Percentiles rank a stretch among this genome's conserved stretches.
phyloP scores from a whole-genome alignment of 2,113 vertebrate genomes.

The Ia io region DNA sequence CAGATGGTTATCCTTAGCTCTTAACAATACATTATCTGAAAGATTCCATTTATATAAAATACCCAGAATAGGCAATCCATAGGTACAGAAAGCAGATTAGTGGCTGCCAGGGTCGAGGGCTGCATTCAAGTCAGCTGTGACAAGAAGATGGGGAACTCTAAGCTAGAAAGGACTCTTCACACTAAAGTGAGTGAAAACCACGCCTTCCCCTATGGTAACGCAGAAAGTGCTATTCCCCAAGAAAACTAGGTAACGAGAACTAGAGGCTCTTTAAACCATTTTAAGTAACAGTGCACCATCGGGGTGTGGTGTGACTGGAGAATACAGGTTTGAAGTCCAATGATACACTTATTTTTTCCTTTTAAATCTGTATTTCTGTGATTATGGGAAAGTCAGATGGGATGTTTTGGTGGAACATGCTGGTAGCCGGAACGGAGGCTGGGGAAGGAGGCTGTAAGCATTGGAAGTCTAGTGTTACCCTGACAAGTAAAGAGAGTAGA shows the following conservation, averaged over 20 bases:
- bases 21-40: neutral
- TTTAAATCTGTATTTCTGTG: neutral
- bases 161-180: neutral
- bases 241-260: neutral
- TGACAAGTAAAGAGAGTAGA: neutral
- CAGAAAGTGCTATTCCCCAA: neutral
- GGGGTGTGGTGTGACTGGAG: neutral
- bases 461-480: neutral
- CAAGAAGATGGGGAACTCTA: neutral
- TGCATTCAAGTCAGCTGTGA: neutral
- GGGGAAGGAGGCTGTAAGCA: neutral
- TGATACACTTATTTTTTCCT: neutral
- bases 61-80: neutral
- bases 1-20: neutral
- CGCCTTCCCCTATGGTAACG: neutral
- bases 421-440: neutral
- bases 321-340: neutral
- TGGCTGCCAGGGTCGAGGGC: neutral
- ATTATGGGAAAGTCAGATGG: neutral
- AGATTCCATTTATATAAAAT: neutral
- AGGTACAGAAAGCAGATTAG: neutral
- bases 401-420: neutral
- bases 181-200: neutral
- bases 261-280: neutral
- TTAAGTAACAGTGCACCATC: neutral